phyloP scores from a whole-genome alignment of 2,113 vertebrate species.

The Hydrolagus affinis region DNA sequence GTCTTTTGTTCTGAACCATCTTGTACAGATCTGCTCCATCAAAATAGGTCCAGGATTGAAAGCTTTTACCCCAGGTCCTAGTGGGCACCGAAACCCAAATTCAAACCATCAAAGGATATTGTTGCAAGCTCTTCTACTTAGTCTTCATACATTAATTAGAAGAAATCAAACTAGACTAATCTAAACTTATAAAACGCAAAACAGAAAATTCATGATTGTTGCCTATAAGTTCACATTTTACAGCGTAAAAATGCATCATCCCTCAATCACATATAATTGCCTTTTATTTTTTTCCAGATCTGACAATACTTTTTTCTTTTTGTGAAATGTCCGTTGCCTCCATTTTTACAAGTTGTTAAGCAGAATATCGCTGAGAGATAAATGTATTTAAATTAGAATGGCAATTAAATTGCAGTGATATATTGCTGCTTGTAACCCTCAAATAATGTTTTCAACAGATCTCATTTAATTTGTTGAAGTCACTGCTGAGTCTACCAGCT shows the following conservation, averaged over 20 bases:
- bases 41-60: no score
- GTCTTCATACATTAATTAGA: not conserved
- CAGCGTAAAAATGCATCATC: not conserved
- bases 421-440: not conserved
- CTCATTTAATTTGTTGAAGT: not conserved
- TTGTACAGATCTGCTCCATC: no score
- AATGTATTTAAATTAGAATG: not conserved
- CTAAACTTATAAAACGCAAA: not conserved
- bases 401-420: not conserved
- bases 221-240: no score
- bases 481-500: not conserved
- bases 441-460: not conserved
- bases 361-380: no score
- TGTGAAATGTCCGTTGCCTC: not conserved
- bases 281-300: not conserved
- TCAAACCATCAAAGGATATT: no score
- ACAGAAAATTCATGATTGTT: not conserved
- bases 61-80: no score
- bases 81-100: no score
- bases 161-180: no score
- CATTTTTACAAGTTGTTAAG: not conserved
- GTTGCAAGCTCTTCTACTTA: no score
- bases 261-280: not conserved
- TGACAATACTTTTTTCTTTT: not conserved
- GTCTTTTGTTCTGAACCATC: no score